phyloP scores from a whole-genome alignment of 2,888 invertebrate species.

The Macrophya annulata region DNA sequence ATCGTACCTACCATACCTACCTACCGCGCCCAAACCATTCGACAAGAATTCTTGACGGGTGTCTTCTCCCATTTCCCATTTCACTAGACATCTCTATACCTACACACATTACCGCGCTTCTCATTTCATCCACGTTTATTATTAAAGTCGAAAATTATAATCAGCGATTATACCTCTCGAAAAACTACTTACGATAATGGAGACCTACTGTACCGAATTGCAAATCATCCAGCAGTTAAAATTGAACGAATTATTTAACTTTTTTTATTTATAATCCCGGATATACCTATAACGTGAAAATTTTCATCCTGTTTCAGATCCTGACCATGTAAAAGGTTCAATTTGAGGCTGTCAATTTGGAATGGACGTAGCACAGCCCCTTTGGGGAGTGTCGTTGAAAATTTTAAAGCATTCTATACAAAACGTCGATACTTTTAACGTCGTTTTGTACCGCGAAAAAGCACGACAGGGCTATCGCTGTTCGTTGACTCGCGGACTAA shows the following conservation, averaged over 20 bases:
- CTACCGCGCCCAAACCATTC: conserved; percentile 1
- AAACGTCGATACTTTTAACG: conserved; percentile 28
- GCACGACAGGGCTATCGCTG: background rate
- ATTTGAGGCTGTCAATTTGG: conserved; percentile 20
- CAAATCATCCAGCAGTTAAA: background rate
- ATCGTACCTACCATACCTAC: background rate
- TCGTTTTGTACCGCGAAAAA: background rate
- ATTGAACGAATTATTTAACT: too few relatives aligned
- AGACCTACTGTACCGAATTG: background rate
- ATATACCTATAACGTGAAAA: too few relatives aligned
- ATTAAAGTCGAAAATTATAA: background rate
- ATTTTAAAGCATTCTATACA: background rate
- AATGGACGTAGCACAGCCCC: background rate
- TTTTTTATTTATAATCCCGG: too few relatives aligned
- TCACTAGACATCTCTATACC: conserved; percentile 23
- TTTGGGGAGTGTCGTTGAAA: conserved; percentile 6
- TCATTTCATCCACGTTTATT: background rate
- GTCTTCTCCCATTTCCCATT: background rate
- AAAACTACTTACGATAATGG: background rate
- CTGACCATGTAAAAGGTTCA: background rate
- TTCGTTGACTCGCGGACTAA: conserved; percentile 16
- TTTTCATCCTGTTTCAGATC: background rate
- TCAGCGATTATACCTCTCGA: background rate
- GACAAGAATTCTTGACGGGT: conserved; percentile 27
- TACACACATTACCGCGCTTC: background rate